These are phyloP conservation scores for Corythornis vintsioides DNA, from an alignment of 2,113 vertebrate species.

Conservation along the genomic window DNA sequence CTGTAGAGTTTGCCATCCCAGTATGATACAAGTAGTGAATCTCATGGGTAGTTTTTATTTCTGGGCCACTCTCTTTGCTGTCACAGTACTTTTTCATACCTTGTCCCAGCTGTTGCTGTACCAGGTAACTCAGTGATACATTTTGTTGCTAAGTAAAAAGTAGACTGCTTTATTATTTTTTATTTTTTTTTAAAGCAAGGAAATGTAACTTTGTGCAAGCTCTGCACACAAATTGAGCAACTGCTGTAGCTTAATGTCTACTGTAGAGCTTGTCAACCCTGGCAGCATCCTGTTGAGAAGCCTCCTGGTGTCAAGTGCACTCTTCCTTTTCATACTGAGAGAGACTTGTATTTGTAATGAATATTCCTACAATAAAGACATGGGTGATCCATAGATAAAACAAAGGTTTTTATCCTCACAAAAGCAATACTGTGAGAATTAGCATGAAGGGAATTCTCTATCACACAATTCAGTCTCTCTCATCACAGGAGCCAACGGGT, in stretches of 20 bases:
- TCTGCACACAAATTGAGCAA: slow-evolving; percentile 4
- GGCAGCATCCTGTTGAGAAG: slow-evolving; percentile 42
- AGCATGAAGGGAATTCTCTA: background rate
- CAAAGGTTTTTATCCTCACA: background rate
- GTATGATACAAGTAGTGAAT: background rate
- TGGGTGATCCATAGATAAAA: background rate
- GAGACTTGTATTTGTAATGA: slow-evolving; percentile 33
- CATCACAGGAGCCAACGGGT: background rate
- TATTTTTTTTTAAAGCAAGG: background rate
- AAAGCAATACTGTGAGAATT: slow-evolving; percentile 3
- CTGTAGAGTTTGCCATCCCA: background rate
- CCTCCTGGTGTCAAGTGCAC: slow-evolving; percentile 47
- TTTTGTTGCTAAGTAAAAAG: background rate
- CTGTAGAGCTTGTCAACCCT: slow-evolving; percentile 43
- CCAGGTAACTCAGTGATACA: background rate
- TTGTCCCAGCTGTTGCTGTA: background rate
- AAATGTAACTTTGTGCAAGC: background rate
- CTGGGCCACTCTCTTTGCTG: background rate
- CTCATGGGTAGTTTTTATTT: background rate
- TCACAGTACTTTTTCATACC: background rate
- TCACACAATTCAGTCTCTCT: background rate
- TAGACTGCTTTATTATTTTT: background rate
- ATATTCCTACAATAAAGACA: slow-evolving; percentile 31
- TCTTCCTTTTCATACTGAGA: slow-evolving; percentile 17
- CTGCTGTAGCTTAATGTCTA: background rate